Conservation (phyloP, 2,797 vertebrate genomes). For the Eremophila alpestris region DNA sequence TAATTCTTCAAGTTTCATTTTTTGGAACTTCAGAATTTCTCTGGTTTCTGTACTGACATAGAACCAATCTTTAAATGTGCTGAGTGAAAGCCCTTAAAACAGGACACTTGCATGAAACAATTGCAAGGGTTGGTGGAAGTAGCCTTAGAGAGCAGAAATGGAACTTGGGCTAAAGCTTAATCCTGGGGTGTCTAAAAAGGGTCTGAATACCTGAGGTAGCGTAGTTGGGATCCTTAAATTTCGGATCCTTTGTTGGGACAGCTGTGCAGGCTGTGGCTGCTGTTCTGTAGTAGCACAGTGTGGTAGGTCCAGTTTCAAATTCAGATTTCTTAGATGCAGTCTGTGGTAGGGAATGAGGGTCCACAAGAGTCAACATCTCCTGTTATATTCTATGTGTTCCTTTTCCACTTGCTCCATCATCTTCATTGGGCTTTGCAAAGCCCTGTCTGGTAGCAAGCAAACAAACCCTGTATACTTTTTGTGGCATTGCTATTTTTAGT, state of each 20-base stretch:
- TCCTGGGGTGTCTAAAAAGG: neutral
- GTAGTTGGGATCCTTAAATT: neutral
- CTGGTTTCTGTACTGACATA: neutral
- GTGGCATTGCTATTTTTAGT: neutral
- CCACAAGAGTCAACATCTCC: neutral
- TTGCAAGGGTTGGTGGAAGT: neutral
- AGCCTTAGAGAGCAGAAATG: neutral
- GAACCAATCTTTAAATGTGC: neutral
- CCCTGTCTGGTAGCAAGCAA: neutral
- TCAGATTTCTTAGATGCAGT: neutral
- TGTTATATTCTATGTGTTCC: accelerated
- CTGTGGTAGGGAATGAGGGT: neutral
- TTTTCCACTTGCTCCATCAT: neutral
- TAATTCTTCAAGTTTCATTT: neutral
- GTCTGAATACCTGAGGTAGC: neutral
- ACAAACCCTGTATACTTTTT: neutral
- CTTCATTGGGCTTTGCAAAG: neutral
- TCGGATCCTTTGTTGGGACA: neutral
- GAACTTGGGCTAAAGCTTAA: neutral
- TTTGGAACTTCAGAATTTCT: neutral
- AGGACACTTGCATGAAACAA: neutral
- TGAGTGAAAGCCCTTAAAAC: neutral
- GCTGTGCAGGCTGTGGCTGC: neutral
- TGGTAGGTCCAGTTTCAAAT: neutral
- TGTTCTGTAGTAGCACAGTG: accelerated